A percentile compares a stretch with the other conserved stretches of the same genome.
Evolutionary conservation across 2,888 invertebrate genomes (phyloP).

Genomic region (Pardosa pseudoannulata): DNA sequence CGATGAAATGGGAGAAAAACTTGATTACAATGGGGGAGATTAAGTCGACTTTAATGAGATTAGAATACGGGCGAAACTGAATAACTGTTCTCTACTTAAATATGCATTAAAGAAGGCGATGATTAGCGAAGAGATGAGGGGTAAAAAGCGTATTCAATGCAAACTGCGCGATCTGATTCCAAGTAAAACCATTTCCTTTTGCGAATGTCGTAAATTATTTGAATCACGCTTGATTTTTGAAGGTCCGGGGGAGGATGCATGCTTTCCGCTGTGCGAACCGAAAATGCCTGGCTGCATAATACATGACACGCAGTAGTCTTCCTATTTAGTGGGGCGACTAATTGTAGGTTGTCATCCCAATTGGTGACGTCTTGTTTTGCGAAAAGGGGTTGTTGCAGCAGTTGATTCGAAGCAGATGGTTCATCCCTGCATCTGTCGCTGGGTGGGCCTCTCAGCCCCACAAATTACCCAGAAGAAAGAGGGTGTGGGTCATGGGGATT

Average conservation of each 20-base stretch:
- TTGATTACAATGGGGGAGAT: neutral
- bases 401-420: neutral
- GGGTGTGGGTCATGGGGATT: neutral
- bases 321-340: conserved; percentile 39
- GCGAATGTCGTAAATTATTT: too few species aligned
- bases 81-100: neutral
- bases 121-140: too few species aligned
- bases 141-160: too few species aligned
- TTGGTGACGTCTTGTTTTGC: conserved; percentile 58
- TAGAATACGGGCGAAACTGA: neutral
- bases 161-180: too few species aligned
- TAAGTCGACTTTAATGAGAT: conserved; percentile 17
- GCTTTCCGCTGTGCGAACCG: neutral
- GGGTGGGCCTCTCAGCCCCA: conserved; percentile 19
- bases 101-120: neutral
- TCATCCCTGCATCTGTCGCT: conserved; percentile 20
- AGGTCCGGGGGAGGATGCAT: too few species aligned
- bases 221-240: too few species aligned
- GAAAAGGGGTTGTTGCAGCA: conserved; percentile 5
- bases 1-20: neutral
- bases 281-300: conserved; percentile 41
- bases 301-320: conserved; percentile 51
- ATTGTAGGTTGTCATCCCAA: conserved; percentile 57
- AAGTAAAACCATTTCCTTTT: too few species aligned
- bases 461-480: neutral